These are phyloP conservation scores for Polypterus bichir DNA, from an alignment of 2,113 vertebrate species.

Conservation along the genomic window DNA sequence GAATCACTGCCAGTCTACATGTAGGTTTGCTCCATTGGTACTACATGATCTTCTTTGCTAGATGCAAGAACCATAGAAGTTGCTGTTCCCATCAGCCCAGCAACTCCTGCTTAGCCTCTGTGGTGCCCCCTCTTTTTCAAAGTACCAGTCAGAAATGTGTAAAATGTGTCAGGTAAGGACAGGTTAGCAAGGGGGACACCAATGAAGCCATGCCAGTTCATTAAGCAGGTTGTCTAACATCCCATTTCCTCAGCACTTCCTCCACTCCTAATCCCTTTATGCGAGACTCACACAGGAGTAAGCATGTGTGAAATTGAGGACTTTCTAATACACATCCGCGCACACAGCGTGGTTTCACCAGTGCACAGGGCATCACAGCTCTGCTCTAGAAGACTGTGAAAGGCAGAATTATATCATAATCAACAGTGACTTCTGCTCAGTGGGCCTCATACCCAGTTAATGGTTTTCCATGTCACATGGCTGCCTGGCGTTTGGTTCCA, in stretches of 20 bases:
- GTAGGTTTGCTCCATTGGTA: too few relatives aligned
- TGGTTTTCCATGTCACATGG: slow-evolving; percentile 24
- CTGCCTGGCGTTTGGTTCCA: slow-evolving; percentile 17
- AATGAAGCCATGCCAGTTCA: slow-evolving; percentile 70
- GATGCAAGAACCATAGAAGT: too few relatives aligned
- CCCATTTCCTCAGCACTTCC: slow-evolving; percentile 81
- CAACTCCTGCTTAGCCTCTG: too few relatives aligned
- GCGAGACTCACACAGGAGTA: slow-evolving; percentile 90
- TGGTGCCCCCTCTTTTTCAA: background rate
- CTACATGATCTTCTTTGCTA: too few relatives aligned
- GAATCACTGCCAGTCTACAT: too few relatives aligned
- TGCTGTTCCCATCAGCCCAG: too few relatives aligned
- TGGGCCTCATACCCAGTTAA: slow-evolving; percentile 17
- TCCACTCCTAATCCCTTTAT: slow-evolving; percentile 90
- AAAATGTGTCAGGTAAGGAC: slow-evolving; percentile 51
- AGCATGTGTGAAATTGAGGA: slow-evolving; percentile 98
- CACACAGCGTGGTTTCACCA: slow-evolving; percentile 43
- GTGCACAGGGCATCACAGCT: slow-evolving; percentile 38
- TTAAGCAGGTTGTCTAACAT: slow-evolving; percentile 88
- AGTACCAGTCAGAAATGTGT: slow-evolving; percentile 29
- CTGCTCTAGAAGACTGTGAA: slow-evolving; percentile 46
- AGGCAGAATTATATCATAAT: slow-evolving; percentile 41
- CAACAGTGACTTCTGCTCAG: slow-evolving; percentile 28
- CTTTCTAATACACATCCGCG: slow-evolving; percentile 71
- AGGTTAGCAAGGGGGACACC: slow-evolving; percentile 45